Evolutionary conservation across 2,888 invertebrate genomes (phyloP).

Genomic region (Diadegma fenestrale): DNA sequence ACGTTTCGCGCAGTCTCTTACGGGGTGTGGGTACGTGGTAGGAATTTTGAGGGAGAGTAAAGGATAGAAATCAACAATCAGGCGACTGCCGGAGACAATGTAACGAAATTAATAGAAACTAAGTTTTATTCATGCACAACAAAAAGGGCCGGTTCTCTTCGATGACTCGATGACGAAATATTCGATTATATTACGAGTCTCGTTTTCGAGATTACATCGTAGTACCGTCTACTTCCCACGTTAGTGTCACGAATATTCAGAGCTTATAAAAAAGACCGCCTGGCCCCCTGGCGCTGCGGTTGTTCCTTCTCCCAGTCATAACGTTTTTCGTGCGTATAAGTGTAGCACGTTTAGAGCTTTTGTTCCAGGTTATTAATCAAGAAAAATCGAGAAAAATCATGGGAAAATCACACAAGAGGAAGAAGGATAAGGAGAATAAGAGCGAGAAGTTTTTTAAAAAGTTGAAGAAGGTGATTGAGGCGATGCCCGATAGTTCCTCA

Average conservation of each 20-base stretch:
- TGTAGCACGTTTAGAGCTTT: constrained; percentile 60
- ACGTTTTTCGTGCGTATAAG: constrained; percentile 36
- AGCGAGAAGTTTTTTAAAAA: constrained; percentile 48
- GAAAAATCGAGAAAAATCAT: constrained; percentile 54
- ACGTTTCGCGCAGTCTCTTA: too few relatives aligned
- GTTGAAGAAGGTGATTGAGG: constrained; percentile 59
- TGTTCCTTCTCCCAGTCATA: constrained; percentile 42
- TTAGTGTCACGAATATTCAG: constrained; percentile 58
- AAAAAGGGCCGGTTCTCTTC: too few relatives aligned
- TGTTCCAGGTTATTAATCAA: constrained; percentile 48
- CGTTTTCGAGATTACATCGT: constrained; percentile 55
- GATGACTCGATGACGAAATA: too few relatives aligned
- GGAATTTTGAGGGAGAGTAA: too few relatives aligned
- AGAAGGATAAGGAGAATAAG: constrained; percentile 53
- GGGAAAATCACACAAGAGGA: constrained; percentile 60
- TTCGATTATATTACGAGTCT: constrained; percentile 48
- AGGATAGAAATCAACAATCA: too few relatives aligned
- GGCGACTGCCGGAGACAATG: too few relatives aligned
- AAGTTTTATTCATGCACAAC: too few relatives aligned
- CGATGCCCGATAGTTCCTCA: constrained; percentile 59
- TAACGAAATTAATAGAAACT: too few relatives aligned
- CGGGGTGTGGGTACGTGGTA: too few relatives aligned
- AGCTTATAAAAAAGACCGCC: constrained; percentile 42
- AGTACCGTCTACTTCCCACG: constrained; percentile 61
- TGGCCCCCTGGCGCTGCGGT: constrained; percentile 39